These are phyloP conservation scores for Blennius ocellaris DNA, from an alignment of 2,113 vertebrate genomes.

Conservation along the genomic window DNA sequence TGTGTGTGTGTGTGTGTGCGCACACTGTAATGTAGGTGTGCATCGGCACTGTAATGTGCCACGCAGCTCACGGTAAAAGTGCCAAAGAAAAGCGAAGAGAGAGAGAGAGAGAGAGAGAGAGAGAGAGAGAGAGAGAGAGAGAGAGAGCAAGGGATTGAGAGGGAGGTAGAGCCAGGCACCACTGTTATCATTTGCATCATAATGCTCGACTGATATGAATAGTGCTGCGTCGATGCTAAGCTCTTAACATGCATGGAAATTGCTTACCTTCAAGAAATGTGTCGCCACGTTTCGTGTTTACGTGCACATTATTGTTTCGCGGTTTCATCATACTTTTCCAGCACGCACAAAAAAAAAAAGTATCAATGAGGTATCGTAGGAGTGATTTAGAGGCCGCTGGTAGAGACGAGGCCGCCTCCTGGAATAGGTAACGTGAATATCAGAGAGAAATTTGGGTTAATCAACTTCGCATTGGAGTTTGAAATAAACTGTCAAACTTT, in stretches of 20 bases:
- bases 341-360: conserved; percentile 32
- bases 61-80: conserved; percentile 57
- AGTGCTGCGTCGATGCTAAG: conserved; percentile 69
- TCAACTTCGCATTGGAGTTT: conserved; percentile 25
- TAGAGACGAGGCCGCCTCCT: conserved; percentile 34
- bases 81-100: conserved; percentile 43
- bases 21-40: conserved; percentile 66
- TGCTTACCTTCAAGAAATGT: conserved; percentile 78
- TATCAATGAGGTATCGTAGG: conserved; percentile 57
- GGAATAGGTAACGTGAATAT: conserved; percentile 40
- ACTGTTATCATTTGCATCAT: conserved; percentile 83
- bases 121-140: conserved; percentile 7
- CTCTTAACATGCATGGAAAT: conserved; percentile 70
- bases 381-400: conserved; percentile 48
- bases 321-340: conserved; percentile 71
- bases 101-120: conserved; percentile 14
- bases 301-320: conserved; percentile 57
- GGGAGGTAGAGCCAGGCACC: conserved; percentile 59
- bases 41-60: conserved; percentile 43
- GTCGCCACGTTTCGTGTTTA: conserved; percentile 55
- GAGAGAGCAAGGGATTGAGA: no score
- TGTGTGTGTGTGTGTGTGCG: conserved; percentile 46
- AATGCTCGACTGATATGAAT: conserved; percentile 78
- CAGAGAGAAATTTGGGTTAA: conserved; percentile 25
- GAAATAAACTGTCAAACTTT: conserved; percentile 25